Evolutionary conservation across 2,797 vertebrate species (phyloP).

Genomic region (Dendrocincla fuliginosa): DNA sequence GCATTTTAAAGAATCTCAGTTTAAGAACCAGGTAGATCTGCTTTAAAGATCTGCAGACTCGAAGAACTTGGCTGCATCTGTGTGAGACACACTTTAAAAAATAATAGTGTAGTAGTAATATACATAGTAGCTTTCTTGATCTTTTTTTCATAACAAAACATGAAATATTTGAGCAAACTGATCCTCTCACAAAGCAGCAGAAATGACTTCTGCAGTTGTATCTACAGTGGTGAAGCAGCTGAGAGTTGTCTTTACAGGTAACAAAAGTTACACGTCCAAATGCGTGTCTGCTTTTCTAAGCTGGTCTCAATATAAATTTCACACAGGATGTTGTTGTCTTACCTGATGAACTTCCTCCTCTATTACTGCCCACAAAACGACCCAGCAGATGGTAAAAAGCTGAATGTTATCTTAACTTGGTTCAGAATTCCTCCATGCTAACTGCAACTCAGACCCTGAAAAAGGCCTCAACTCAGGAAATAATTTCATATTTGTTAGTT

Average conservation of each 20-base stretch:
- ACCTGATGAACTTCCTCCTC: background rate
- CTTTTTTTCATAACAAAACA: background rate
- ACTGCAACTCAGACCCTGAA: background rate
- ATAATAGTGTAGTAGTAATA: background rate
- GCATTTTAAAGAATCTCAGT: background rate
- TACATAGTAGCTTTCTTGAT: background rate
- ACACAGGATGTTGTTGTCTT: background rate
- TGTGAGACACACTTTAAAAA: background rate
- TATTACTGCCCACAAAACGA: fast-evolving
- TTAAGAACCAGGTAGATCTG: background rate
- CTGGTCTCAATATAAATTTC: background rate
- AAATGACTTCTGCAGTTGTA: background rate
- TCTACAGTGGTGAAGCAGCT: background rate
- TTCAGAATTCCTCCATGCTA: background rate
- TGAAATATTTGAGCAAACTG: background rate
- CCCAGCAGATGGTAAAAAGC: background rate
- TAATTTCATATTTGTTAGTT: background rate
- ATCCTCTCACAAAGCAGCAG: background rate
- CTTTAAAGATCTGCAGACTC: background rate
- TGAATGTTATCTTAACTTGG: background rate
- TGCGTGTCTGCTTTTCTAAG: background rate
- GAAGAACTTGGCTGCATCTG: background rate
- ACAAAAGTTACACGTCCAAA: background rate
- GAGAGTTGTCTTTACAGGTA: background rate
- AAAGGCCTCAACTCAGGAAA: background rate